A percentile compares a stretch with the other conserved stretches of the same genome.
These are phyloP conservation scores for Misgurnus mizolepis DNA, from an alignment of 2,113 vertebrate genomes.

Conservation along the genomic window DNA sequence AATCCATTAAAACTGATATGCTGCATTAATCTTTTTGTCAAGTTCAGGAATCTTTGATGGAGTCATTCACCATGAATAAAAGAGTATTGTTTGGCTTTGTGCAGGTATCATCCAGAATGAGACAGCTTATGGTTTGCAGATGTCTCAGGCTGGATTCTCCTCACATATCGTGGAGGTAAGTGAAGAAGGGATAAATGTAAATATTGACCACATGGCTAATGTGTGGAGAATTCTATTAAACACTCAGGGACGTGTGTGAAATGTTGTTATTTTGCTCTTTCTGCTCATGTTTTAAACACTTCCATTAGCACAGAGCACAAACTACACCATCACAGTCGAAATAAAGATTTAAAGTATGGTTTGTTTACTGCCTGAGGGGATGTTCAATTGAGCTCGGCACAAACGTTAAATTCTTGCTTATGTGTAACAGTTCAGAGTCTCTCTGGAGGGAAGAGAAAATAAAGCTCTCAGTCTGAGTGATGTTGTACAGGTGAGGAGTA, in stretches of 20 bases:
- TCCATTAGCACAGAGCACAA: conserved; percentile 34
- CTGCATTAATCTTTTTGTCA: neutral
- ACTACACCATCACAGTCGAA: neutral
- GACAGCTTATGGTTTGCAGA: conserved; percentile 90
- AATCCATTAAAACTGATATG: no score
- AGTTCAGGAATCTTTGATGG: no score
- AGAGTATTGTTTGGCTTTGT: conserved; percentile 2
- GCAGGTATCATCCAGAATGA: conserved; percentile 90
- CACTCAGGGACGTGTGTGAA: neutral
- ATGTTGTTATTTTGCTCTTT: conserved; percentile 33
- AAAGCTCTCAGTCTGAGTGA: neutral
- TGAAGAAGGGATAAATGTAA: neutral
- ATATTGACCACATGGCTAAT: conserved; percentile 19
- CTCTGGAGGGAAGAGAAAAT: neutral
- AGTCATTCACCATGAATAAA: no score
- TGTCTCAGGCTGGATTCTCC: conserved; percentile 98
- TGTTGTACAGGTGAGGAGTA: conserved; percentile 1
- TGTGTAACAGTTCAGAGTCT: neutral
- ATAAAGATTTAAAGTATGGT: conserved; percentile 6
- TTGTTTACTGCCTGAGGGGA: neutral
- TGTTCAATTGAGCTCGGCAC: no score
- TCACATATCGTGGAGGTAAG: conserved; percentile 92
- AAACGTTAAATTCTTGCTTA: neutral
- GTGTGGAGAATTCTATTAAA: conserved; percentile 9
- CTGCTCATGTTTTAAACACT: neutral